Conservation (phyloP, 2,888 invertebrate species). For the Cataglyphis livida region DNA sequence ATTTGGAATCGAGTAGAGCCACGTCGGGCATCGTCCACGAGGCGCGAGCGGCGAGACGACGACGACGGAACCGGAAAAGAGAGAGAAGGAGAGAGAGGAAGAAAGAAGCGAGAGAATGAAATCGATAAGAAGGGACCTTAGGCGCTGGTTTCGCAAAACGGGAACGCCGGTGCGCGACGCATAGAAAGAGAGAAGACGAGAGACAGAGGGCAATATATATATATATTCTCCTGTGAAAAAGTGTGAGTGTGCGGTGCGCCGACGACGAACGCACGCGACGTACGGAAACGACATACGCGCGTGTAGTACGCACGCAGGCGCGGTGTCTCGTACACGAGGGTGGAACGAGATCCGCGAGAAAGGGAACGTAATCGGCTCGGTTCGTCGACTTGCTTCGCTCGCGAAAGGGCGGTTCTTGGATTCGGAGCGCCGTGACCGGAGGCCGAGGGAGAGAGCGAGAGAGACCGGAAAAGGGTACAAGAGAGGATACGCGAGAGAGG, state of each 20-base stretch:
- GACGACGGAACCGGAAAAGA: conserved; percentile 64
- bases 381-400: conserved; percentile 45
- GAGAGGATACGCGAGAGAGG: conserved; percentile 16
- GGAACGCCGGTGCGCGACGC: conserved; percentile 71
- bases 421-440: conserved; percentile 50
- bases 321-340: conserved; percentile 48
- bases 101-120: conserved; percentile 69
- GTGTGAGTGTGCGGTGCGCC: conserved; percentile 55
- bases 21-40: conserved; percentile 34
- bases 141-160: conserved; percentile 71
- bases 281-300: conserved; percentile 60
- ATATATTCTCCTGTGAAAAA: background rate
- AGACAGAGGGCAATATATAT: background rate
- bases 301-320: conserved; percentile 51
- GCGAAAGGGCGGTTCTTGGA: conserved; percentile 47
- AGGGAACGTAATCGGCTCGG: conserved; percentile 25
- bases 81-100: conserved; percentile 53
- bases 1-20: background rate
- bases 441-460: conserved; percentile 64
- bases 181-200: conserved; percentile 66
- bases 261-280: conserved; percentile 37
- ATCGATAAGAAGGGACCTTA: conserved; percentile 78
- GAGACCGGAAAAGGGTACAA: conserved; percentile 38
- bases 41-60: conserved; percentile 53
- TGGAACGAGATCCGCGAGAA: conserved; percentile 40